Evolutionary conservation across 2,797 vertebrate species (phyloP).

Genomic region (Cyprinella venusta): DNA sequence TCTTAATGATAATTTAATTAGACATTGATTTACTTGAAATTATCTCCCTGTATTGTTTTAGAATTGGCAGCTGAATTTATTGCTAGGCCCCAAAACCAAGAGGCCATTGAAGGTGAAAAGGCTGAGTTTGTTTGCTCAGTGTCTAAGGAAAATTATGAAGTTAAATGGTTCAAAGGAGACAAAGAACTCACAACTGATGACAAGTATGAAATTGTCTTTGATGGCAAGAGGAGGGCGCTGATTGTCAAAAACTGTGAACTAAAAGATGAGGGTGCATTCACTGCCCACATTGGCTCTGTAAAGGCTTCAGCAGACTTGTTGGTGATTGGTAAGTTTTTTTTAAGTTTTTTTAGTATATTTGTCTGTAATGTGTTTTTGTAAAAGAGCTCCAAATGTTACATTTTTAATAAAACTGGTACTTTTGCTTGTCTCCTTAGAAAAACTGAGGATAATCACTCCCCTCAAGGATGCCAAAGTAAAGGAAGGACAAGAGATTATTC

Average conservation of each 20-base stretch:
- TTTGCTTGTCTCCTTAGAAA: slow-evolving; percentile 80
- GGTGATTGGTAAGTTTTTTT: slow-evolving; percentile 87
- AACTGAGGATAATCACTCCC: slow-evolving; percentile 92
- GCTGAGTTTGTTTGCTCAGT: slow-evolving; percentile 93
- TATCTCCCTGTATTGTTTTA: slow-evolving; percentile 68
- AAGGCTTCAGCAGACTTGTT: slow-evolving; percentile 87
- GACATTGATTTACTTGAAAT: slow-evolving; percentile 75
- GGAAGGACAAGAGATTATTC: slow-evolving; percentile 91
- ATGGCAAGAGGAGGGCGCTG: slow-evolving; percentile 90
- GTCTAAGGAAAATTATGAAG: slow-evolving; percentile 91
- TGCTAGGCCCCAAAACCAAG: slow-evolving; percentile 90
- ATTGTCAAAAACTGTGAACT: slow-evolving; percentile 85
- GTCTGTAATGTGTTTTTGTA: slow-evolving; percentile 5
- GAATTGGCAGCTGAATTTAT: slow-evolving; percentile 97
- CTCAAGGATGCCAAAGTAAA: slow-evolving; percentile 89
- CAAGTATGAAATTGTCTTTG: slow-evolving; percentile 87
- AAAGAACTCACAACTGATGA: slow-evolving; percentile 84
- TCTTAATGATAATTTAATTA: neutral
- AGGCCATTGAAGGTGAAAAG: slow-evolving; percentile 93
- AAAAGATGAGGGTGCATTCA: slow-evolving; percentile 89
- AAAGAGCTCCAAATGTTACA: neutral
- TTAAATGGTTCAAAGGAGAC: slow-evolving; percentile 89
- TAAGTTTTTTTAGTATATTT: slow-evolving; percentile 68
- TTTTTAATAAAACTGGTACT: slow-evolving; percentile 76
- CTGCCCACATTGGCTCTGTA: slow-evolving; percentile 84